Percentiles rank a stretch among this genome's conserved stretches.
phyloP scores from a whole-genome alignment of 2,113 vertebrate species.

The Odocoileus virginianus region DNA sequence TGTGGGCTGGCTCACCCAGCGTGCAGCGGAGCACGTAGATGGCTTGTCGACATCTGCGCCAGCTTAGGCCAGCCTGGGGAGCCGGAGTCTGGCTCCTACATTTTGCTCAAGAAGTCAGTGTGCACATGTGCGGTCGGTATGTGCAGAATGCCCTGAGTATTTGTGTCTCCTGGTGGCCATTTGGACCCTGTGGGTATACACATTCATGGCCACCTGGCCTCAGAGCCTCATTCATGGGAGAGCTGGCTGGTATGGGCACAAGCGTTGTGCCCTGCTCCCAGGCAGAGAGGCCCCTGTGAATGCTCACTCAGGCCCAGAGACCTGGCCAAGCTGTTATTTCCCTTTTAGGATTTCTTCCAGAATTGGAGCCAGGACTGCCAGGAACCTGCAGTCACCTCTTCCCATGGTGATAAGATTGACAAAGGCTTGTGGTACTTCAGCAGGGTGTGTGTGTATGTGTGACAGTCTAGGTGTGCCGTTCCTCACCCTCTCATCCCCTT shows the following conservation, averaged over 20 bases:
- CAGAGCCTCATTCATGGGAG: neutral
- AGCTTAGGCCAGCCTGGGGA: neutral
- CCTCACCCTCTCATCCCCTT: neutral
- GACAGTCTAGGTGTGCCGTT: neutral
- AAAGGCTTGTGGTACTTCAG: neutral
- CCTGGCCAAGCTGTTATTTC: neutral
- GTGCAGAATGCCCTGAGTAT: neutral
- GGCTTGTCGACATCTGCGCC: neutral
- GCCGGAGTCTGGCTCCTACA: neutral
- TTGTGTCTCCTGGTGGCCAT: neutral
- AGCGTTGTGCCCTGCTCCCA: neutral
- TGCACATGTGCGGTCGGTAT: too few species aligned
- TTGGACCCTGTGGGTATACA: neutral
- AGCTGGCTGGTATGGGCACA: neutral
- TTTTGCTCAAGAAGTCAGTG: neutral
- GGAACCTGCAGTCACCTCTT: constrained; percentile 19
- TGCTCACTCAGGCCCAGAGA: neutral
- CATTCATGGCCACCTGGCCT: neutral
- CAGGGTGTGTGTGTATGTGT: neutral
- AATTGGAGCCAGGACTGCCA: neutral
- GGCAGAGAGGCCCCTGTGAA: neutral
- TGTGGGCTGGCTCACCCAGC: neutral
- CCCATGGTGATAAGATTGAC: neutral
- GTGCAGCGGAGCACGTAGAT: neutral
- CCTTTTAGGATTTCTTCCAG: neutral